Evolutionary conservation across 1,140 invertebrate genomes (phyloP).

Genomic region (Leptestheria dahalacensis): DNA sequence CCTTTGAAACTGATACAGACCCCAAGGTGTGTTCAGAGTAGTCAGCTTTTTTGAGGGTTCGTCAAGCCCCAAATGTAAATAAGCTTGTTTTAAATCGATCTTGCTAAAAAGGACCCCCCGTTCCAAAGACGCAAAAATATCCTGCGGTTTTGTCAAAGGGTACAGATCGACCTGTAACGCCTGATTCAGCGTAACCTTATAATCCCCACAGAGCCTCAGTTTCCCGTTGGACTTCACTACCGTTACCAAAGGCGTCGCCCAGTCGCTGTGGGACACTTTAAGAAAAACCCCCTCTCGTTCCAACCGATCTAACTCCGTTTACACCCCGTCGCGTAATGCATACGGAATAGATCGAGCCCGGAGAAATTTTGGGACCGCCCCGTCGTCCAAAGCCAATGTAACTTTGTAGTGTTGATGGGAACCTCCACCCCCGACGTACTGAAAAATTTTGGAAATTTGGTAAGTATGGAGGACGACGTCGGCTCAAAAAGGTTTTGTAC

Average conservation of each 20-base stretch:
- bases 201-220: slow-evolving; percentile 28
- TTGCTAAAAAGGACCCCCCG: slow-evolving; percentile 23
- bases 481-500: no score
- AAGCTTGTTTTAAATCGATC: slow-evolving; percentile 25
- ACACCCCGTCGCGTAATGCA: background rate
- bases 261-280: slow-evolving; percentile 21
- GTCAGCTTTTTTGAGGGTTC: slow-evolving; percentile 24
- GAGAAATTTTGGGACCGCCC: slow-evolving; percentile 9
- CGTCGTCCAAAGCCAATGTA: slow-evolving; percentile 3
- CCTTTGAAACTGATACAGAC: background rate
- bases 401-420: background rate
- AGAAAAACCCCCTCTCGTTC: slow-evolving; percentile 20
- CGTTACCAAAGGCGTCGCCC: slow-evolving; percentile 28
- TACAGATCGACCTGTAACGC: slow-evolving; percentile 23
- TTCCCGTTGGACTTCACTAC: slow-evolving; percentile 25
- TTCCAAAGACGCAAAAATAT: slow-evolving; percentile 25
- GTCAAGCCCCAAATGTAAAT: slow-evolving; percentile 24
- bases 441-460: no score
- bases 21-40: slow-evolving; percentile 20
- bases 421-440: background rate
- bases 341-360: slow-evolving; percentile 11
- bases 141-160: slow-evolving; percentile 24
- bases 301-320: background rate
- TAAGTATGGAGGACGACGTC: no score
- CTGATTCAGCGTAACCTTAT: slow-evolving; percentile 28